Conservation (phyloP, 2,113 vertebrate species). For the Excalfactoria chinensis region DNA sequence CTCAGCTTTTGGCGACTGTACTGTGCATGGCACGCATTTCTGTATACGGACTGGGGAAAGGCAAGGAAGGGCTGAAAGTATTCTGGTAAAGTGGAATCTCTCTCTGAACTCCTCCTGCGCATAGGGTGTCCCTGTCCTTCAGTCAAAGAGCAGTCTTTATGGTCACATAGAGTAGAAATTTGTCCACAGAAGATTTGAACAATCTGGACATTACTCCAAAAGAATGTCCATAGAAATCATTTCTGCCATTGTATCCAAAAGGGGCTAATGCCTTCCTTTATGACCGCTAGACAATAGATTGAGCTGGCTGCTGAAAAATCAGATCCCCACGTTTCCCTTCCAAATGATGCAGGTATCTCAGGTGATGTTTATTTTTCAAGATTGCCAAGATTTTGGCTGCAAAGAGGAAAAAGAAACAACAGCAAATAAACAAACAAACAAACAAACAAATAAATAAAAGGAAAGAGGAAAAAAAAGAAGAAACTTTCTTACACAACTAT, state of each 20-base stretch:
- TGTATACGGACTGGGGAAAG: neutral
- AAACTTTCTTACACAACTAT: neutral
- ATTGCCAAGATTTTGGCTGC: neutral
- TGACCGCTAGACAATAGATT: neutral
- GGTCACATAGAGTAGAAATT: neutral
- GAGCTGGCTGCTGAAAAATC: neutral
- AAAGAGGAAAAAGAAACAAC: neutral
- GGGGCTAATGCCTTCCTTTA: neutral
- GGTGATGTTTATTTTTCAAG: neutral
- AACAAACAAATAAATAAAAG: neutral
- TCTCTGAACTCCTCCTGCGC: neutral
- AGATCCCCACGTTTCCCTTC: neutral
- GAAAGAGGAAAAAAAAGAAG: neutral
- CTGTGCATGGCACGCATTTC: slow-evolving; percentile 53
- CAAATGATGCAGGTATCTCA: neutral
- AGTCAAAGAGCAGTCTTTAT: neutral
- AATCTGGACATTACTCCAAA: neutral
- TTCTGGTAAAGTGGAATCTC: neutral
- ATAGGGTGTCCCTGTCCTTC: neutral
- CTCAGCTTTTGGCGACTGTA: slow-evolving; percentile 70
- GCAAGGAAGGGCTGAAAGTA: neutral
- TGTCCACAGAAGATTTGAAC: neutral
- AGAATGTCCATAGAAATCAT: neutral
- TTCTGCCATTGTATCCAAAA: neutral
- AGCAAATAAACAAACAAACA: neutral